Percentiles rank a stretch among this genome's conserved stretches.
Evolutionary conservation across 2,113 vertebrate species (phyloP).

Genomic region (Pipa parva): DNA sequence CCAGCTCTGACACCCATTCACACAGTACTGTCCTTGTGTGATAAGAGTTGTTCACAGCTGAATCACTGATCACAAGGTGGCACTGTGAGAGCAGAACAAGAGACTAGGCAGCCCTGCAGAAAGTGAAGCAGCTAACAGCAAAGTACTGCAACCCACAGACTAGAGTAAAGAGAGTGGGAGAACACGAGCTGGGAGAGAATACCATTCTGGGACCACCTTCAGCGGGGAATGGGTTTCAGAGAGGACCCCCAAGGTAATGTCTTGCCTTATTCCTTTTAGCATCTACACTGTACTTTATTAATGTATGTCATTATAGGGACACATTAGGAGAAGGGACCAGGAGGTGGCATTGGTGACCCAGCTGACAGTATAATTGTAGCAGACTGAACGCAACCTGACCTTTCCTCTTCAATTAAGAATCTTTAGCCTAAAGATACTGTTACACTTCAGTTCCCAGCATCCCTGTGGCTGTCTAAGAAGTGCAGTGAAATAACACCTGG

Average conservation of each 20-base stretch:
- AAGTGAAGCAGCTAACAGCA: background rate
- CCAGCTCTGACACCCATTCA: slow-evolving; percentile 1
- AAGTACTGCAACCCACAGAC: background rate
- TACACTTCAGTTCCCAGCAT: no score
- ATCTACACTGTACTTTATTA: background rate
- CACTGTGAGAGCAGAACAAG: slow-evolving; percentile 25
- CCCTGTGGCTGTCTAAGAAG: no score
- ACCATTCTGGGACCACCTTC: slow-evolving; percentile 19
- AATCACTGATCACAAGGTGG: slow-evolving; percentile 27
- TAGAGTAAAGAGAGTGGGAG: background rate
- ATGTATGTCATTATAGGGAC: no score
- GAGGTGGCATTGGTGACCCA: slow-evolving; percentile 4
- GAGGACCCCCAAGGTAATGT: slow-evolving; percentile 37
- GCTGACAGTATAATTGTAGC: background rate
- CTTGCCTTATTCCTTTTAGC: no score
- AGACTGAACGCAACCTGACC: background rate
- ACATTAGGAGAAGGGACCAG: background rate
- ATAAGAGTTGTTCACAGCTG: slow-evolving; percentile 3
- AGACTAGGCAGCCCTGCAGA: background rate
- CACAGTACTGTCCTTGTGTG: background rate
- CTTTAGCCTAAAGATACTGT: no score
- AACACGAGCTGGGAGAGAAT: background rate
- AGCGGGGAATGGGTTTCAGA: slow-evolving; percentile 40
- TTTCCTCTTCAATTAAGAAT: no score
- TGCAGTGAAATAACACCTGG: no score